Conservation (phyloP, 1,140 invertebrate species). For the Campodea augens region DNA sequence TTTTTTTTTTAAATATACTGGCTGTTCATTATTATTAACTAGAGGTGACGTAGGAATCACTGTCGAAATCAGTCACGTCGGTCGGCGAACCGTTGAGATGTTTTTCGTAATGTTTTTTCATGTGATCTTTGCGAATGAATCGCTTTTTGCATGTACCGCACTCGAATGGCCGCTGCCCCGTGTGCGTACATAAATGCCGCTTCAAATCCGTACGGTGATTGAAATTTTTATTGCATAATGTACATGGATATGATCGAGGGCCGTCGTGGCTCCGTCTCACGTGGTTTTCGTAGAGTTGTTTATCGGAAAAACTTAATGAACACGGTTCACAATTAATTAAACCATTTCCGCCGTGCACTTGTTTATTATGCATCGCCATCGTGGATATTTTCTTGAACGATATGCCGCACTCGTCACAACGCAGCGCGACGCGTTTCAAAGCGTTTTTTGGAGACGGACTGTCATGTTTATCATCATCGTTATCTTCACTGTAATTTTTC, state of each 20-base stretch:
- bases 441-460: conserved; percentile 39
- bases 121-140: conserved; percentile 85
- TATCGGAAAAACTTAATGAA: conserved; percentile 57
- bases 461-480: conserved; percentile 16
- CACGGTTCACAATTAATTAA: conserved; percentile 66
- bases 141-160: conserved; percentile 68
- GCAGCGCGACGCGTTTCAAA: no score
- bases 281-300: conserved; percentile 33
- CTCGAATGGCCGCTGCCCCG: conserved; percentile 50
- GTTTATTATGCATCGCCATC: conserved; percentile 73
- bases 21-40: no score
- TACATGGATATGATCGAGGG: conserved; percentile 75
- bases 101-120: conserved; percentile 79
- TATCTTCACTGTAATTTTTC: conserved; percentile 6
- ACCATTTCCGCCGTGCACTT: conserved; percentile 66
- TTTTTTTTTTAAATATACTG: no score
- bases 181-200: conserved; percentile 67
- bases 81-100: conserved; percentile 42
- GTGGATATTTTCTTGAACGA: conserved; percentile 70
- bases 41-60: no score
- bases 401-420: conserved; percentile 67
- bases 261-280: conserved; percentile 57
- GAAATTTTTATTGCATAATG: conserved; percentile 69
- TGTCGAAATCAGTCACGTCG: no score
- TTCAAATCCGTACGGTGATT: conserved; percentile 80